Conservation (phyloP, 2,888 invertebrate species). For the Didymodactylos carnosus region DNA sequence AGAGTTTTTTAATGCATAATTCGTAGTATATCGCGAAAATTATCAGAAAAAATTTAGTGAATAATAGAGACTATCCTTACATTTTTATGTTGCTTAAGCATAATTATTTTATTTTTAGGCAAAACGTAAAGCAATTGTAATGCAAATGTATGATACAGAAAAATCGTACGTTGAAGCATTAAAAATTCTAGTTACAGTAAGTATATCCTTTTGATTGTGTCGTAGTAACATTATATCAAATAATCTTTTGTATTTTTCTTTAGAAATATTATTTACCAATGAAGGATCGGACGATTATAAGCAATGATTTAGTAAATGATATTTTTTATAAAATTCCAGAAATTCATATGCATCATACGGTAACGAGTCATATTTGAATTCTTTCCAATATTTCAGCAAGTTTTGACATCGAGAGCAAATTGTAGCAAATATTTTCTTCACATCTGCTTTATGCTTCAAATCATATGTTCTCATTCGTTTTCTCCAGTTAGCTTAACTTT, state of each 20-base stretch:
- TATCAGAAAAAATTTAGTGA: no score
- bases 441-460: no score
- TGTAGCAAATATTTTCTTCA: no score
- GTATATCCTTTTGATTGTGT: not conserved
- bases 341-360: conserved; percentile 13
- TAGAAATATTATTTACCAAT: conserved; percentile 15
- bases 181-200: conserved; percentile 13
- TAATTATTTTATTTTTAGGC: conserved; percentile 4
- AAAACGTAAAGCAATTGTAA: conserved; percentile 14
- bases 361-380: not conserved
- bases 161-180: conserved; percentile 14
- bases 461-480: no score
- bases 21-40: no score
- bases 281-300: conserved; percentile 11
- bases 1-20: no score
- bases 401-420: no score
- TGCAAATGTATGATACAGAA: conserved; percentile 15
- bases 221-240: not conserved
- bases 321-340: conserved; percentile 14
- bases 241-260: not conserved
- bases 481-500: no score
- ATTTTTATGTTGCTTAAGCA: not conserved
- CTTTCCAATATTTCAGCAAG: not conserved
- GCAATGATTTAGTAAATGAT: conserved; percentile 8
- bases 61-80: no score